Evolutionary conservation across 2,797 vertebrate species (phyloP).

Genomic region (Thripadectes ignobilis): DNA sequence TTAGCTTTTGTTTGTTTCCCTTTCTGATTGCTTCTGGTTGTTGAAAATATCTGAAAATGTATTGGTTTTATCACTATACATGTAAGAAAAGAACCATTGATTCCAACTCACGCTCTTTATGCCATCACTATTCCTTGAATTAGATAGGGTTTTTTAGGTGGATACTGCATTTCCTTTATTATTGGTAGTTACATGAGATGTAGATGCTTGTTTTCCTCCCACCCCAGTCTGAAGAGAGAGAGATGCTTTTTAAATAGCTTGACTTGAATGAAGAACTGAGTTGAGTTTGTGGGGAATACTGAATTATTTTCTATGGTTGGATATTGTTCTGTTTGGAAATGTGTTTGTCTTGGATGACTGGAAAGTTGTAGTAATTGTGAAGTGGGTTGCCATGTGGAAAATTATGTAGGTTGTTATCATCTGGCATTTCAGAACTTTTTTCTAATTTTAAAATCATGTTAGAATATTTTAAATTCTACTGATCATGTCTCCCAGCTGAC

Average conservation of each 20-base stretch:
- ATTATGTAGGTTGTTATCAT: not conserved
- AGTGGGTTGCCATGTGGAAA: not conserved
- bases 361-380: not conserved
- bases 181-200: not conserved
- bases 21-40: not conserved
- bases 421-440: not conserved
- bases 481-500: not conserved
- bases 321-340: not conserved
- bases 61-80: not conserved
- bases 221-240: not conserved
- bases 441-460: not conserved
- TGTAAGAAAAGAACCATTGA: not conserved
- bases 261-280: not conserved
- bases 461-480: not conserved
- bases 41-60: not conserved
- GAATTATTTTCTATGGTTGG: not conserved
- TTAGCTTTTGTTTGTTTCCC: not conserved
- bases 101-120: fast-evolving
- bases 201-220: not conserved
- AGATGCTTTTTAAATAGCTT: not conserved
- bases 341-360: not conserved
- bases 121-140: not conserved
- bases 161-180: not conserved
- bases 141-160: not conserved
- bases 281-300: not conserved